Percentiles rank a stretch among this genome's conserved stretches.
phyloP scores from a whole-genome alignment of 2,797 vertebrate species.

The Periophthalmus magnuspinnatus region DNA sequence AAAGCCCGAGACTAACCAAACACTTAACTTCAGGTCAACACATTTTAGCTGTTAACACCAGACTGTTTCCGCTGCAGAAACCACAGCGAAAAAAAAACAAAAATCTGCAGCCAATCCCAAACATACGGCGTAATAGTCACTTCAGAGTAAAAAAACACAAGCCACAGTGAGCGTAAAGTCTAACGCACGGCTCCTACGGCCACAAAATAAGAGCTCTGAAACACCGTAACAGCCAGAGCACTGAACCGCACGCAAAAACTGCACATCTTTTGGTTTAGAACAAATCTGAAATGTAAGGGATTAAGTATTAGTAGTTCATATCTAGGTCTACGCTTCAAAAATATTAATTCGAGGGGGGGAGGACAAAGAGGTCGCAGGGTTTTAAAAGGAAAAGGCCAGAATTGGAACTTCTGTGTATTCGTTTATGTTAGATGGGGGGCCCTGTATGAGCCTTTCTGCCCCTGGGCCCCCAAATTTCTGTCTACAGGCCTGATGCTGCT shows the following conservation, averaged over 20 bases:
- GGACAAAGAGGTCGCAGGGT: no score
- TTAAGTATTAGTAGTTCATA: neutral
- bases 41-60: conserved; percentile 36
- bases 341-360: neutral
- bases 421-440: no score
- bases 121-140: conserved; percentile 33
- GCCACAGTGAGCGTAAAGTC: conserved; percentile 39
- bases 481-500: no score
- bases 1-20: conserved; percentile 40
- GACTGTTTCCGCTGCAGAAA: conserved; percentile 23
- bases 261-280: neutral
- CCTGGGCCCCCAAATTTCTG: no score
- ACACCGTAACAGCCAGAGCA: conserved; percentile 15
- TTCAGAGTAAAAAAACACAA: conserved; percentile 54
- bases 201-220: conserved; percentile 55
- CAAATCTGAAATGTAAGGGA: neutral
- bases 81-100: conserved; percentile 43
- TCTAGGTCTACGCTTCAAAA: neutral
- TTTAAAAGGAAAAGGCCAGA: no score
- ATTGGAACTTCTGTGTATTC: no score
- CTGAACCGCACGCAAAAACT: conserved; percentile 1
- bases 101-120: conserved; percentile 20
- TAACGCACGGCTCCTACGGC: conserved; percentile 39
- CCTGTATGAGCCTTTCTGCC: no score
- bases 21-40: conserved; percentile 48